Evolutionary conservation across 2,888 invertebrate genomes (phyloP), one percentile per base, ranked within the genome.

Genomic region (Drosophila mimetica): DNA sequence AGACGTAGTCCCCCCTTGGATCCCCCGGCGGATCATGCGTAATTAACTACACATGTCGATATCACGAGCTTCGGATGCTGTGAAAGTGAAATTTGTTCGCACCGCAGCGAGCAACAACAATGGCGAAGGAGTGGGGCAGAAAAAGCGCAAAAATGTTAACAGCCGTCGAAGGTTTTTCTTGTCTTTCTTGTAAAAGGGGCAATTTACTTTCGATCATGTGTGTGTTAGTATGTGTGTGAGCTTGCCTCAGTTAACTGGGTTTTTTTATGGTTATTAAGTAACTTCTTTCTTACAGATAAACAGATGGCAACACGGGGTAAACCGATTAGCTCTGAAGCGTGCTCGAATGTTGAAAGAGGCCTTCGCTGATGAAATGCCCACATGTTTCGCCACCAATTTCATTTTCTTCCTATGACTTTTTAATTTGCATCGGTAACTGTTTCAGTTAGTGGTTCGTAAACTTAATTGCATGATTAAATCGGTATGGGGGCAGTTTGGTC

Each of bases 1-100:
- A 30, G 22, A 4, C 25, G 5, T 25, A 25, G 7, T 1, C 25
- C 42, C 47, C 70, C 55, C 34, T 14, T 8, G 25, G 13, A 3
- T 13, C 50, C 13, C 20, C 47, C 70, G 3, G 41, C 51, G 41
- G 51, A 37, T 72, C 74, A 60, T 80, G 88, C 81, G 88, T 84
- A 85, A 88, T 86, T 85, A 85, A 84, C 74, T 67, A 73, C 82
- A 82, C 76, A 86, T 78, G 84, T 79, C 86, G 71, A 73, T 53
- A 63, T 55, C 74, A 25, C 42, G 48, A 30, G 37, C 47, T 30
- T 70, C 50, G 75, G 80, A 79, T 75, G 86, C 83, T 83, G 89
- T 89, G 90, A 89, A 89, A 89, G 90, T 90, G 89, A 90, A 89
- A 89, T 89, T 84, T 79, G 73, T 88, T 75, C 61, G 51, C 58